phyloP scores from a whole-genome alignment of 2,888 invertebrate genomes.

The Drosophila paramelanica region DNA sequence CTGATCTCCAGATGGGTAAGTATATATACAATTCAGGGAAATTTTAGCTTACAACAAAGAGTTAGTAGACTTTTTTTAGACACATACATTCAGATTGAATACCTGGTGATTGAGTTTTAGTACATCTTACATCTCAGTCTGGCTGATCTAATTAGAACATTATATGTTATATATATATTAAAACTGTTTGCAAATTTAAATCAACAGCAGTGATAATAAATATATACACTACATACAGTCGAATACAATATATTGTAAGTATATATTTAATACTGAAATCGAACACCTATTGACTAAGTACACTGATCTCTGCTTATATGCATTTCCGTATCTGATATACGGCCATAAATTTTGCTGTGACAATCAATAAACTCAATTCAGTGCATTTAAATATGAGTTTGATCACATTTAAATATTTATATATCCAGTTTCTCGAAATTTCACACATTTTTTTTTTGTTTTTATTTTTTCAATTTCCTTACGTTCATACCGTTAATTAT shows the following conservation, averaged over 20 bases:
- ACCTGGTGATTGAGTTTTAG: too few relatives aligned
- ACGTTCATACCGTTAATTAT: not conserved
- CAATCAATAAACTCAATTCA: constrained; percentile 16
- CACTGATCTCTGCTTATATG: constrained; percentile 12
- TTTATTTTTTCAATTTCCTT: not conserved
- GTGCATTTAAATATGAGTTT: constrained; percentile 3
- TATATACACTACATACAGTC: not conserved
- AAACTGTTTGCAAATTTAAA: not conserved
- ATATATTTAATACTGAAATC: not conserved
- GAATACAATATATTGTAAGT: not conserved
- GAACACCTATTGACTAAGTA: not conserved
- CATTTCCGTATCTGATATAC: constrained; percentile 16
- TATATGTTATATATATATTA: too few relatives aligned
- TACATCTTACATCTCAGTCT: too few relatives aligned
- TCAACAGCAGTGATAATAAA: not conserved
- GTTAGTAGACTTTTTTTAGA: too few relatives aligned
- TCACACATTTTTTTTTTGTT: not conserved
- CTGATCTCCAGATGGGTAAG: not conserved
- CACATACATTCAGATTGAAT: too few relatives aligned
- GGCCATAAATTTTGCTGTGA: constrained; percentile 1
- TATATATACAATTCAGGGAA: not conserved
- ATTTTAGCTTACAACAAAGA: too few relatives aligned
- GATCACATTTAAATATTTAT: not conserved
- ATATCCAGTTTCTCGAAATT: constrained; percentile 1
- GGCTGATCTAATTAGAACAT: too few relatives aligned